phyloP scores from a whole-genome alignment of 1,140 invertebrate genomes.

The Eulimnadia texana region DNA sequence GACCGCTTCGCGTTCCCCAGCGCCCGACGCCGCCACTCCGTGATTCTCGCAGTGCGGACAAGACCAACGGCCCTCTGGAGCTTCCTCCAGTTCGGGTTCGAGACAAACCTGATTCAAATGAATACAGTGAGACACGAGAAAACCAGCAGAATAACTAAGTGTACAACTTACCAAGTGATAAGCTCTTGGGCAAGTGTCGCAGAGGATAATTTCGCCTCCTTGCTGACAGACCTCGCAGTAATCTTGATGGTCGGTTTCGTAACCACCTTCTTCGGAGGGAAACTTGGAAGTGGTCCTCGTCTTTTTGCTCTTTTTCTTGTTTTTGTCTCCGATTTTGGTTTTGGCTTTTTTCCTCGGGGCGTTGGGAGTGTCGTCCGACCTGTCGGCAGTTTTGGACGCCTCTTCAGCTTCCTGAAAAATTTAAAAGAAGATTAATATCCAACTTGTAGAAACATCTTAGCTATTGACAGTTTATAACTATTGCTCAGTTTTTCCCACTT shows the following conservation, averaged over 20 bases:
- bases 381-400: constrained; percentile 35
- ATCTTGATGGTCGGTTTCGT: constrained; percentile 85
- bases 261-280: constrained; percentile 55
- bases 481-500: too few species aligned
- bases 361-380: constrained; percentile 18
- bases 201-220: constrained; percentile 98
- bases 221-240: constrained; percentile 99
- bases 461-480: too few species aligned
- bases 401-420: constrained; percentile 62
- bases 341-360: constrained; percentile 49
- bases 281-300: constrained; percentile 70
- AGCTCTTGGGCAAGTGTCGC: constrained; percentile 72
- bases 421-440: background rate
- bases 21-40: background rate
- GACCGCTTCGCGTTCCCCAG: constrained; percentile 10
- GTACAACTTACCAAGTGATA: constrained; percentile 42
- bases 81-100: constrained; percentile 94
- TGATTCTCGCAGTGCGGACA: constrained; percentile 85
- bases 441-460: background rate
- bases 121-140: too few species aligned
- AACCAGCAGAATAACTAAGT: too few species aligned
- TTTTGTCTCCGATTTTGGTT: constrained; percentile 80
- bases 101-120: constrained; percentile 50
- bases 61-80: constrained; percentile 97
- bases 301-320: constrained; percentile 75